phyloP scores from a whole-genome alignment of 2,113 vertebrate species.

The Irena cyanogastra region DNA sequence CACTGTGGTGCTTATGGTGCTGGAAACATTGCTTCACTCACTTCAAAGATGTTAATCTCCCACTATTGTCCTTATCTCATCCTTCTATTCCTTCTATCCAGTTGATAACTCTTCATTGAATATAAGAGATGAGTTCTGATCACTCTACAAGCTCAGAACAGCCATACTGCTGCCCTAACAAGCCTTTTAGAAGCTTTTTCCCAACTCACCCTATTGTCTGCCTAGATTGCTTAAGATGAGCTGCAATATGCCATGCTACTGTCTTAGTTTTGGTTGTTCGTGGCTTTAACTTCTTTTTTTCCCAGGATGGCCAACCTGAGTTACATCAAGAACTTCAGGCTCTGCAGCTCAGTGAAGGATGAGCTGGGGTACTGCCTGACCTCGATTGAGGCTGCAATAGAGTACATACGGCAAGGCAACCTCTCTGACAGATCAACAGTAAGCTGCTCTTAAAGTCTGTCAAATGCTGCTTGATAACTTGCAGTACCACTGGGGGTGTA shows the following conservation, averaged over 20 bases:
- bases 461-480: background rate
- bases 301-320: conserved; percentile 95
- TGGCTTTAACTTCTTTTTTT: background rate
- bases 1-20: background rate
- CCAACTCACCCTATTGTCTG: background rate
- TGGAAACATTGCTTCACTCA: background rate
- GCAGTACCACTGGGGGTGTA: background rate
- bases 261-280: background rate
- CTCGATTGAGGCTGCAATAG: conserved; percentile 89
- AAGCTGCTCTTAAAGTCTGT: conserved; percentile 34
- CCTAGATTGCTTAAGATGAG: background rate
- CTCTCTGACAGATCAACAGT: conserved; percentile 75
- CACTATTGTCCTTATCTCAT: background rate
- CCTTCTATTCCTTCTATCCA: background rate
- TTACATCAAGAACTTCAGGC: conserved; percentile 96
- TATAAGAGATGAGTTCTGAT: background rate
- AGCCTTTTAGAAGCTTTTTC: background rate
- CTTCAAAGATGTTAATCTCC: background rate
- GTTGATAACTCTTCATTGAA: background rate
- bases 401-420: conserved; percentile 89
- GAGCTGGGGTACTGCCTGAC: conserved; percentile 95
- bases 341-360: conserved; percentile 88
- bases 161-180: background rate
- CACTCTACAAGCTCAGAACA: background rate
- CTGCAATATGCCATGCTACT: background rate